Evolutionary conservation across 2,888 invertebrate species (phyloP).

Genomic region (Drosophila lacicola): DNA sequence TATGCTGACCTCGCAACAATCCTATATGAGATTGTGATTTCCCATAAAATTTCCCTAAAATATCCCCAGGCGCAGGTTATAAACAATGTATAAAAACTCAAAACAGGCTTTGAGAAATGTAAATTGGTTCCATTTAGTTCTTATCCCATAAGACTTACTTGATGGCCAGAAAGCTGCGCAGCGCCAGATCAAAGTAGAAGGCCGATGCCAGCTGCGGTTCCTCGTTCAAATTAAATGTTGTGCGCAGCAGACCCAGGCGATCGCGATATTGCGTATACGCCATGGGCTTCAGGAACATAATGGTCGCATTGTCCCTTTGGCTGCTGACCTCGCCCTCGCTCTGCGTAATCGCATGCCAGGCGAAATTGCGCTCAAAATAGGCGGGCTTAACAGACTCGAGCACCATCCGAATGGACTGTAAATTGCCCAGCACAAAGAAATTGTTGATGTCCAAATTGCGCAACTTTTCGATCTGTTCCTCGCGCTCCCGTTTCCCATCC

Average conservation of each 20-base stretch:
- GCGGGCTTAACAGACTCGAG: conserved; percentile 90
- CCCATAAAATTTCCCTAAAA: too few relatives aligned
- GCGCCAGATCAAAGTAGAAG: conserved; percentile 94
- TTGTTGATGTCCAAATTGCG: conserved; percentile 94
- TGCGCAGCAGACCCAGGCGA: conserved; percentile 89
- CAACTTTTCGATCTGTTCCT: conserved; percentile 90
- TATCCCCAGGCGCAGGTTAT: too few relatives aligned
- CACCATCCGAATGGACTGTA: conserved; percentile 89
- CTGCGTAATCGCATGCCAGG: conserved; percentile 94
- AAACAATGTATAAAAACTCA: too few relatives aligned
- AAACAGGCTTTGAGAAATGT: not conserved
- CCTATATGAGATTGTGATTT: too few relatives aligned
- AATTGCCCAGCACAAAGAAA: conserved; percentile 93
- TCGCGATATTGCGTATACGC: conserved; percentile 89
- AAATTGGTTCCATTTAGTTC: not conserved
- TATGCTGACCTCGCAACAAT: too few relatives aligned
- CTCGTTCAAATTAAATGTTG: conserved; percentile 89
- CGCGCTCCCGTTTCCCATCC: conserved; percentile 86
- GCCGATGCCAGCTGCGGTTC: conserved; percentile 92
- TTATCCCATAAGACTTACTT: conserved; percentile 86
- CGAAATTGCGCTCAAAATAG: conserved; percentile 93
- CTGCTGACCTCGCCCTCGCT: conserved; percentile 91
- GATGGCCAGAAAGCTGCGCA: conserved; percentile 90
- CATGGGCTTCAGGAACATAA: conserved; percentile 91
- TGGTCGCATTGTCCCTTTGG: conserved; percentile 91